Evolutionary conservation across 2,888 invertebrate genomes (phyloP).

Genomic region (Hofmannophila pseudospretella): DNA sequence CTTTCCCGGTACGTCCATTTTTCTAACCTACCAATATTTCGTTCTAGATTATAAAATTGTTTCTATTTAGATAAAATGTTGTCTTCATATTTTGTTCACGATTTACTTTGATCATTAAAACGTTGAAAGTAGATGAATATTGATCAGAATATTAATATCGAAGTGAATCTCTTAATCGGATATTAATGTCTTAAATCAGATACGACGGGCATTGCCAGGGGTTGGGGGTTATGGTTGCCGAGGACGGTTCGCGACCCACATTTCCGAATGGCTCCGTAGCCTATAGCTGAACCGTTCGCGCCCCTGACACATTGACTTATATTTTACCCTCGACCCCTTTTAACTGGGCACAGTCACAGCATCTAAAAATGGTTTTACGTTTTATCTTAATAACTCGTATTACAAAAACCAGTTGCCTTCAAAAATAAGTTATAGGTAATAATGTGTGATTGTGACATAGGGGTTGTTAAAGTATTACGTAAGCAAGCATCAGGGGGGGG

Average conservation of each 20-base stretch:
- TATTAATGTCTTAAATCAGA: constrained; percentile 21
- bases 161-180: constrained; percentile 18
- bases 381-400: background rate
- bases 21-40: too few species aligned
- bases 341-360: too few species aligned
- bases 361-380: background rate
- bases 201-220: constrained; percentile 3
- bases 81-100: background rate
- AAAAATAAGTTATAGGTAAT: too few species aligned
- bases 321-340: constrained; percentile 37
- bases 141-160: constrained; percentile 13
- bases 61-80: background rate
- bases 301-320: constrained; percentile 53
- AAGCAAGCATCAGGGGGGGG: background rate
- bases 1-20: too few species aligned
- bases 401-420: background rate
- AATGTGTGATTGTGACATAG: too few species aligned
- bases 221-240: constrained; percentile 10
- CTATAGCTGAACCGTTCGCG: constrained; percentile 24
- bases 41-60: too few species aligned
- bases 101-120: background rate
- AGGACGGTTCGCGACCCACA: constrained; percentile 34
- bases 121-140: constrained; percentile 4
- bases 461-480: background rate
- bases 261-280: constrained; percentile 25